Evolutionary conservation across 2,797 vertebrate species (phyloP).

Genomic region (Cygnus olor): DNA sequence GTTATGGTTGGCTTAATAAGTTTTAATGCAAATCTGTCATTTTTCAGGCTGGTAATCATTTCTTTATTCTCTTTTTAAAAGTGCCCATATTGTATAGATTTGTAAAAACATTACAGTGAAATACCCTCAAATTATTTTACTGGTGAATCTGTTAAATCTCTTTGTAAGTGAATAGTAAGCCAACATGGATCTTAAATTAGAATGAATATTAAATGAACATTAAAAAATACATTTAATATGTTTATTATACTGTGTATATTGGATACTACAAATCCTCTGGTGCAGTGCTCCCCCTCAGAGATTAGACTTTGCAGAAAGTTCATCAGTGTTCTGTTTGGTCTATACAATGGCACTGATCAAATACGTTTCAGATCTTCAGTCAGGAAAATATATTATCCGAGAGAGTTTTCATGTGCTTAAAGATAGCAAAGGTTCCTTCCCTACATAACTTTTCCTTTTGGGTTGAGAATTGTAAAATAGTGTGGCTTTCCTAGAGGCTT

Average conservation of each 20-base stretch:
- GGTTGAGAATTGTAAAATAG: neutral
- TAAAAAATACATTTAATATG: neutral
- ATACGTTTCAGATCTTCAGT: neutral
- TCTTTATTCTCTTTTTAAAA: neutral
- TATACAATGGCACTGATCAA: neutral
- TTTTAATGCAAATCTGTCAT: neutral
- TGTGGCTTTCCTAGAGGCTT: neutral
- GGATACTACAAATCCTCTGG: neutral
- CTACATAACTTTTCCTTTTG: neutral
- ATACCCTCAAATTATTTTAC: neutral
- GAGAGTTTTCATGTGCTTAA: neutral
- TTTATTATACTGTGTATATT: neutral
- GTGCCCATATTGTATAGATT: neutral
- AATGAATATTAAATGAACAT: neutral
- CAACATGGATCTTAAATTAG: neutral
- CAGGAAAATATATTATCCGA: neutral
- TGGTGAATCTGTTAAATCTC: neutral
- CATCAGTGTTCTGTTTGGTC: neutral
- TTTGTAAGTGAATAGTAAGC: neutral
- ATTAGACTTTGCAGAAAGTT: neutral
- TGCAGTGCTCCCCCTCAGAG: neutral
- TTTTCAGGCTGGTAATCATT: constrained; percentile 67
- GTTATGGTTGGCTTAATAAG: constrained; percentile 69
- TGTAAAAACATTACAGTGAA: neutral
- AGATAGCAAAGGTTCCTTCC: neutral